Evolutionary conservation across 2,797 vertebrate genomes (phyloP).

Genomic region (Chromobotia macracanthus): DNA sequence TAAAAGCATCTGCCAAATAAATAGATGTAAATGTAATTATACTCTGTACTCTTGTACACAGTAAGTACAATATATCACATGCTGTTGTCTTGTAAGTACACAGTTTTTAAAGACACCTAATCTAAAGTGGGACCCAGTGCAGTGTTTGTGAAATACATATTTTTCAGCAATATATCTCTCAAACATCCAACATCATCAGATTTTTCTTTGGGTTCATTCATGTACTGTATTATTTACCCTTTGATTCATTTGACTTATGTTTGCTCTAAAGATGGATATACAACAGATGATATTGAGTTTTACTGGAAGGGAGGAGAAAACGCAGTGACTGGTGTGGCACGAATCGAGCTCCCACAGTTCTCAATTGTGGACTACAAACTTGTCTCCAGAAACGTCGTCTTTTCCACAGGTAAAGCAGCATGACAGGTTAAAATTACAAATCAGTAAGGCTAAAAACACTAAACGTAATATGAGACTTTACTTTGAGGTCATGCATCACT

Average conservation of each 20-base stretch:
- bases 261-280: constrained; percentile 88
- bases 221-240: neutral
- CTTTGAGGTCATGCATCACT: neutral
- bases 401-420: constrained; percentile 90
- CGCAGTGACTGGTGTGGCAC: constrained; percentile 91
- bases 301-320: constrained; percentile 95
- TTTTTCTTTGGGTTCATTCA: neutral
- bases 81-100: too few species aligned
- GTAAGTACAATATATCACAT: too few species aligned
- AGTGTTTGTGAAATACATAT: neutral
- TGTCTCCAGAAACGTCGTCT: constrained; percentile 96
- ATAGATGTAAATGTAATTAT: too few species aligned
- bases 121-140: too few species aligned
- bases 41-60: too few species aligned
- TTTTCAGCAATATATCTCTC: neutral
- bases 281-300: constrained; percentile 97
- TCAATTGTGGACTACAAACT: constrained; percentile 95
- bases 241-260: constrained; percentile 2
- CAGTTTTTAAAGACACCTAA: too few species aligned
- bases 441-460: neutral
- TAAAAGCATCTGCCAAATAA: too few species aligned
- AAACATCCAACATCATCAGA: neutral
- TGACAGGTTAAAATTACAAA: neutral
- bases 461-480: neutral
- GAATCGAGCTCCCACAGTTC: constrained; percentile 97